Conservation (phyloP, 2,113 vertebrate genomes). For the Emydocephalus ijimae region DNA sequence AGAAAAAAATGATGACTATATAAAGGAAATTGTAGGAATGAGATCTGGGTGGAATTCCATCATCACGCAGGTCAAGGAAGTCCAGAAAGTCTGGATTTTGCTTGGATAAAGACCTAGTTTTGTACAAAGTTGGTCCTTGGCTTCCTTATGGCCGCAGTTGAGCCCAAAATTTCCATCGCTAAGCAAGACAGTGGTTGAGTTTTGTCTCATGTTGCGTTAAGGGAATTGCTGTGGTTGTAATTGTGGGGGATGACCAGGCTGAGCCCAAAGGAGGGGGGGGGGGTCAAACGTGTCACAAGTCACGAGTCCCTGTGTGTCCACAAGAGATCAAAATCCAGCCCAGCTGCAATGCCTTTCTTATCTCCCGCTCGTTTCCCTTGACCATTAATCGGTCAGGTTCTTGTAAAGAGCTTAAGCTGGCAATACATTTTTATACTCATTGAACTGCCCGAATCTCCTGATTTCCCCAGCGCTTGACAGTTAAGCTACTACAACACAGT, state of each 20-base stretch:
- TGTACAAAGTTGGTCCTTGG: not conserved
- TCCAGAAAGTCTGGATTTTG: not conserved
- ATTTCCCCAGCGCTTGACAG: no score
- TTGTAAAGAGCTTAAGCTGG: no score
- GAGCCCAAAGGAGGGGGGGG: not conserved
- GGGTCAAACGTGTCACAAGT: not conserved
- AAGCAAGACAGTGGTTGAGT: not conserved
- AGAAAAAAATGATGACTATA: slow-evolving; percentile 33
- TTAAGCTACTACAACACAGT: no score
- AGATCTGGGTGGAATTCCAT: not conserved
- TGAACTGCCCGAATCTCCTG: no score
- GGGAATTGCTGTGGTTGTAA: not conserved
- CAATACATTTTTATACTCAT: no score
- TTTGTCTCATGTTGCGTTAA: not conserved
- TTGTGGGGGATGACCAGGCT: not conserved
- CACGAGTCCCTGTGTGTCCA: not conserved
- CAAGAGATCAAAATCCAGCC: not conserved
- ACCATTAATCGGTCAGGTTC: no score
- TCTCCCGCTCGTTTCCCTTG: not conserved
- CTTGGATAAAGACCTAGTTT: not conserved
- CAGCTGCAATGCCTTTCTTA: no score
- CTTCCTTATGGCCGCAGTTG: not conserved
- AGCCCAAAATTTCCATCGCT: not conserved
- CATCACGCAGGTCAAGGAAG: no score
- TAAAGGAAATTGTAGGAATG: slow-evolving; percentile 1